Conservation (phyloP, 2,888 invertebrate genomes). For the Drosophila atripex region DNA sequence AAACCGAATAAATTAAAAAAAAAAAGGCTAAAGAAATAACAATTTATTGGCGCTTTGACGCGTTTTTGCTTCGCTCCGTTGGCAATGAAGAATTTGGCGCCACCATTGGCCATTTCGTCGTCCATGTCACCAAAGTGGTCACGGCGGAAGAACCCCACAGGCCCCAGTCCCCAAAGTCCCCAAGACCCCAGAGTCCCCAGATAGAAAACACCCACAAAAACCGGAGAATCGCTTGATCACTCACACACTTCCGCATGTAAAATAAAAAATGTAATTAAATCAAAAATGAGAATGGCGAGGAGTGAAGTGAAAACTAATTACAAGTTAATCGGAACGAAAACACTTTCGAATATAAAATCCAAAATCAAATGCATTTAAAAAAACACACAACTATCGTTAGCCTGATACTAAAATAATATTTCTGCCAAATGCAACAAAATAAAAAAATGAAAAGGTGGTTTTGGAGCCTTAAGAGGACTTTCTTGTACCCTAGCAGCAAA, state of each 20-base stretch:
- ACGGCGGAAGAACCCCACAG: conserved; percentile 18
- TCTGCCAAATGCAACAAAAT: conserved; percentile 42
- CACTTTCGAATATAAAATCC: neutral
- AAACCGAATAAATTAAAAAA: conserved; percentile 7
- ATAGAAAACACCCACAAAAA: conserved; percentile 2
- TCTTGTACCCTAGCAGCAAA: neutral
- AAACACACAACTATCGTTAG: conserved; percentile 4
- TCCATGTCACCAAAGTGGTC: conserved; percentile 56
- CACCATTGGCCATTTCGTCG: conserved; percentile 62
- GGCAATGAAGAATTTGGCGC: conserved; percentile 67
- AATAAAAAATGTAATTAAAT: neutral
- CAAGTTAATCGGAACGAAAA: conserved; percentile 39
- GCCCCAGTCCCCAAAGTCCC: neutral
- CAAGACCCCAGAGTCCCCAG: neutral
- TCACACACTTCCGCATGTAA: conserved; percentile 23
- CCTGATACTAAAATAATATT: conserved; percentile 56
- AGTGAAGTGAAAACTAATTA: conserved; percentile 22
- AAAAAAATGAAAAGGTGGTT: conserved; percentile 7
- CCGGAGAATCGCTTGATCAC: neutral
- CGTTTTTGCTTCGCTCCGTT: conserved; percentile 58
- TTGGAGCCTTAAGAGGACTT: neutral
- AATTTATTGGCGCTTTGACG: conserved; percentile 68
- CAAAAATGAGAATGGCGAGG: neutral
- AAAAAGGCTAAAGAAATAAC: conserved; percentile 20
- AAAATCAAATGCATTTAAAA: conserved; percentile 6